phyloP scores from a whole-genome alignment of 2,797 vertebrate genomes.

The Sardinella longiceps region DNA sequence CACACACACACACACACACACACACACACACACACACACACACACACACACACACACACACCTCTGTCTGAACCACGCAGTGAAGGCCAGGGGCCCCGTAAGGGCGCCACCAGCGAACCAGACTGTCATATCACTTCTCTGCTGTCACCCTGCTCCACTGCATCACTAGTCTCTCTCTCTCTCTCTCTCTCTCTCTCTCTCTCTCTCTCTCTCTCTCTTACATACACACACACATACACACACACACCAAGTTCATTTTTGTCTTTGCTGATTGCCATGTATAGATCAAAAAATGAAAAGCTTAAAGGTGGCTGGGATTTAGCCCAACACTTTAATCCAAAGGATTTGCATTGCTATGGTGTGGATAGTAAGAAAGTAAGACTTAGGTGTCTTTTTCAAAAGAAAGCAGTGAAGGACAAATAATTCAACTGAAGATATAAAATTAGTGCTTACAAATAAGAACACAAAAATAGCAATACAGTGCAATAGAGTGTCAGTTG shows the following conservation, averaged over 20 bases:
- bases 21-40: slow-evolving; percentile 32
- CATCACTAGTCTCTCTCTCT: no score
- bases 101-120: slow-evolving; percentile 35
- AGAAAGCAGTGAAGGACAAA: background rate
- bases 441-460: background rate
- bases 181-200: no score
- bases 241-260: background rate
- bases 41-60: background rate
- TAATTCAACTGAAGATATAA: background rate
- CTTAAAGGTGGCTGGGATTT: no score
- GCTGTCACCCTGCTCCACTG: slow-evolving; percentile 42
- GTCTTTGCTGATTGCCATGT: background rate
- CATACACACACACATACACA: background rate
- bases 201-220: slow-evolving; percentile 3
- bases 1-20: slow-evolving; percentile 21
- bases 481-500: background rate
- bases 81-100: slow-evolving; percentile 15
- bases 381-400: background rate
- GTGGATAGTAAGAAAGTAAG: background rate
- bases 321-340: no score
- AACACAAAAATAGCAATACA: background rate
- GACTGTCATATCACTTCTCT: slow-evolving; percentile 41
- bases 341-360: no score
- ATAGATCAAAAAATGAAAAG: no score
- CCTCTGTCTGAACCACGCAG: background rate